phyloP scores from a whole-genome alignment of 2,888 invertebrate species.

The Physocephala rufipes region DNA sequence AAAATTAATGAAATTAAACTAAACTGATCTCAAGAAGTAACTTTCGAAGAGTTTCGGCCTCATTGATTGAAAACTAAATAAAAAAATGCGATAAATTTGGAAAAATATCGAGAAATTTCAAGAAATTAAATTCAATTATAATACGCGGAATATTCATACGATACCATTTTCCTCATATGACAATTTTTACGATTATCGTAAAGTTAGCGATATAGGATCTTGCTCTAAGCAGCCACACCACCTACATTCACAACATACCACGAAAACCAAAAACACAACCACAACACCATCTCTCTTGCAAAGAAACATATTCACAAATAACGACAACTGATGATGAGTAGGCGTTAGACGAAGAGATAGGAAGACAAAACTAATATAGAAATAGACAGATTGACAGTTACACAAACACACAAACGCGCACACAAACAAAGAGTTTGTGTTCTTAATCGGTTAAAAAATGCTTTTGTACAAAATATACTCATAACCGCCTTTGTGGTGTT shows the following conservation, averaged over 20 bases:
- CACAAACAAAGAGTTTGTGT: conserved; percentile 19
- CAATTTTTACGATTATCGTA: conserved; percentile 19
- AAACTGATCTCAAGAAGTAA: too few relatives aligned
- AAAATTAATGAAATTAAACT: too few relatives aligned
- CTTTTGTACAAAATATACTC: conserved; percentile 24
- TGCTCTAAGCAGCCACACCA: background rate
- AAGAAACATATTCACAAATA: background rate
- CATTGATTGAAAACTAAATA: too few relatives aligned
- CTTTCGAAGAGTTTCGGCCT: too few relatives aligned
- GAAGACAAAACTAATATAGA: too few relatives aligned
- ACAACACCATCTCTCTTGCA: background rate
- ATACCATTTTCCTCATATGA: too few relatives aligned
- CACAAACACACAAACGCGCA: background rate
- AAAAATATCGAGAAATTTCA: too few relatives aligned
- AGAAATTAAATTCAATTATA: too few relatives aligned
- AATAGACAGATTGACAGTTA: conserved; percentile 13
- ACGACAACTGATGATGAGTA: background rate
- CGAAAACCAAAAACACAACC: background rate
- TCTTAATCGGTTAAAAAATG: conserved; percentile 32
- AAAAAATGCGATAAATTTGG: too few relatives aligned
- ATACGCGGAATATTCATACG: too few relatives aligned
- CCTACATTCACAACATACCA: background rate
- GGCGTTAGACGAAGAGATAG: too few relatives aligned
- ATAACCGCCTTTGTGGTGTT: conserved; percentile 18
- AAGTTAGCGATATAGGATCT: conserved; percentile 20